A percentile compares a stretch with the other conserved stretches of the same genome.
These are phyloP conservation scores for Alosa sapidissima DNA, from an alignment of 2,797 vertebrate genomes.

Conservation along the genomic window DNA sequence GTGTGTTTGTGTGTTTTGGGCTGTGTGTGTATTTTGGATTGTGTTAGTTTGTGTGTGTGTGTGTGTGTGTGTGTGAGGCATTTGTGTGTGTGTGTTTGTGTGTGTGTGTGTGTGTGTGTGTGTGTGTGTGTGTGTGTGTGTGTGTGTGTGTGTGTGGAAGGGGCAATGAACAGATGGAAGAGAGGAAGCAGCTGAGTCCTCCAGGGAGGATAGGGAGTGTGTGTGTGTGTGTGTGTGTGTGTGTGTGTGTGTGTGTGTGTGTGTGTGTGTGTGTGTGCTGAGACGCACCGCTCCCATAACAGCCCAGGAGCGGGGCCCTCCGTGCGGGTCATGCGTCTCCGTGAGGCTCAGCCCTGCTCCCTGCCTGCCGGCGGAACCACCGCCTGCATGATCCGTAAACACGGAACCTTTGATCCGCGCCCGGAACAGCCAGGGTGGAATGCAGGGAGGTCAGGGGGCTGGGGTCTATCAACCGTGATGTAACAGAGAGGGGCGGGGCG, in stretches of 20 bases:
- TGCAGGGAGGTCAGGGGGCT: constrained; percentile 1
- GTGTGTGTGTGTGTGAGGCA: no score
- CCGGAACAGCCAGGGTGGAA: neutral
- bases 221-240: no score
- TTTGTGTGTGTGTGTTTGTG: neutral
- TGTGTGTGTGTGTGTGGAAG: neutral
- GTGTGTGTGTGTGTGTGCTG: no score
- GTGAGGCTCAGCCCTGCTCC: neutral
- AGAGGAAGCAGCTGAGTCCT: constrained; percentile 9
- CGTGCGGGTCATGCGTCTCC: constrained; percentile 22
- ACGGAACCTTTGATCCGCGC: constrained; percentile 39
- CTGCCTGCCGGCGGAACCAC: constrained; percentile 26
- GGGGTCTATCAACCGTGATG: neutral
- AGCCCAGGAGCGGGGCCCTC: constrained; percentile 32
- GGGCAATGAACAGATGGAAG: constrained; percentile 6
- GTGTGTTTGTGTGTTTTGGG: neutral
- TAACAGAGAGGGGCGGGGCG: neutral
- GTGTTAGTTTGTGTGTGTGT: neutral
- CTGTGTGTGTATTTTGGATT: neutral
- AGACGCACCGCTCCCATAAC: constrained; percentile 31
- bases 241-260: no score
- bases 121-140: neutral
- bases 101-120: neutral
- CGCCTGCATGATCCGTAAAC: constrained; percentile 43
- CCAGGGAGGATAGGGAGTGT: constrained; percentile 10